These are phyloP conservation scores for Rhadinocentrus ornatus DNA, from an alignment of 2,797 vertebrate genomes.

Conservation along the genomic window DNA sequence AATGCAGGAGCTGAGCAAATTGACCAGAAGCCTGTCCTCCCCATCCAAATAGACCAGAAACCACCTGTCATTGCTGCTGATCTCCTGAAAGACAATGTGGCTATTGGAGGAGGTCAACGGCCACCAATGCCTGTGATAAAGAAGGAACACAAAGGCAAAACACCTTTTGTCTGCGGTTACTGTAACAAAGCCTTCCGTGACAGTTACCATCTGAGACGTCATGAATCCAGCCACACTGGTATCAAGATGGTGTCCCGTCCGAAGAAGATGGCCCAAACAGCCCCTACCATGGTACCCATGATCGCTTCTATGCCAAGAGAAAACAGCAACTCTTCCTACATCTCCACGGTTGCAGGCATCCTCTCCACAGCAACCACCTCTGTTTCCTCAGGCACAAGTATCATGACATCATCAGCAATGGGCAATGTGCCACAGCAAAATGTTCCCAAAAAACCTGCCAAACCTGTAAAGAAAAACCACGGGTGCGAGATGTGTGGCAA, in stretches of 20 bases:
- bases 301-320: conserved; percentile 94
- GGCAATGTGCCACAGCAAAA: conserved; percentile 80
- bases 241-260: conserved; percentile 98
- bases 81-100: conserved; percentile 92
- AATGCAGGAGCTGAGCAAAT: conserved; percentile 92
- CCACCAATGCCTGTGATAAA: conserved; percentile 86
- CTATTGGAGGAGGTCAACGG: conserved; percentile 73
- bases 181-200: conserved; percentile 99
- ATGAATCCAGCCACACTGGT: conserved; percentile 98
- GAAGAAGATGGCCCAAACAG: conserved; percentile 89
- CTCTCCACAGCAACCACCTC: conserved; percentile 95
- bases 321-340: conserved; percentile 90
- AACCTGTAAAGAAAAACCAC: conserved; percentile 98
- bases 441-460: conserved; percentile 92
- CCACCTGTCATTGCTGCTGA: conserved; percentile 89
- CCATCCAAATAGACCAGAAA: conserved; percentile 97
- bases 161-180: conserved; percentile 97
- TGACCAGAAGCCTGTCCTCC: conserved; percentile 97
- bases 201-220: conserved; percentile 98
- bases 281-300: conserved; percentile 95
- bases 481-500: conserved; percentile 99
- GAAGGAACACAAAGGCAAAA: conserved; percentile 97
- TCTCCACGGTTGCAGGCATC: conserved; percentile 95
- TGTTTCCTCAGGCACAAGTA: conserved; percentile 85
- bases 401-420: conserved; percentile 81